Base-by-base conservation (phyloP, 1,140 invertebrate genomes). In the Papilio dardanus region DNA sequence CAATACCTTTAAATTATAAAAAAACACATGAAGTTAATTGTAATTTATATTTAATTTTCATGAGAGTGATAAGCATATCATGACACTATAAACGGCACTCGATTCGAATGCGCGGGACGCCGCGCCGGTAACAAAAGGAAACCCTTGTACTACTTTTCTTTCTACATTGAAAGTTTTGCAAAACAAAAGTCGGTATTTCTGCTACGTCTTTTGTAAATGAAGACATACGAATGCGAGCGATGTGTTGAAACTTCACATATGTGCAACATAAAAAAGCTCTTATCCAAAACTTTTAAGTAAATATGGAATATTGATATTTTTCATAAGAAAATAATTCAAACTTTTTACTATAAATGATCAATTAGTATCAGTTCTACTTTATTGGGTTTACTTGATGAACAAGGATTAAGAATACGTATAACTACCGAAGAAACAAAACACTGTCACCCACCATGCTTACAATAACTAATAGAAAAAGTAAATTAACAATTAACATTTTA, bases 101-200 rank as follows among this genome's bases (percentile, higher is more conserved):
- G 54, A 62, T 62, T 62, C 54, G 54, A 62, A 62, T 62, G 8
- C 54, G 50, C 8, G 21, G 50, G 50, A 54, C 50, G 54, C 54
- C 54, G 24, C 50, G 54, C 54, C 54, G 24, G 24, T 28, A 30
- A 62, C 54, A 62, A 62, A 62, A 62, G 24, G 24, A 62, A 62
- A 28, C 54, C 54, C 54, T 62, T 62, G 54, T 62, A 62, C 54
- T 62, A 62, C 54, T 62, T 62, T 62, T 62, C 54, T 62, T 62
- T 62, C 54, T 28, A 62, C 54, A 62, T 62, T 62, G 54, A 62
- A 62, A 62, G 54, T 62, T 62, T 62, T 62, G 12, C 24, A 62
- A 62, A 30, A 62, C 54, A 62, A 62, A 62, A 54, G 50, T 54
- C 50, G 50, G 54, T 62, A 30, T 62, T 62, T 62, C 54, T 62